These are phyloP conservation scores for Psephotus haematonotus DNA, from an alignment of 2,113 vertebrate species.

Conservation along the genomic window DNA sequence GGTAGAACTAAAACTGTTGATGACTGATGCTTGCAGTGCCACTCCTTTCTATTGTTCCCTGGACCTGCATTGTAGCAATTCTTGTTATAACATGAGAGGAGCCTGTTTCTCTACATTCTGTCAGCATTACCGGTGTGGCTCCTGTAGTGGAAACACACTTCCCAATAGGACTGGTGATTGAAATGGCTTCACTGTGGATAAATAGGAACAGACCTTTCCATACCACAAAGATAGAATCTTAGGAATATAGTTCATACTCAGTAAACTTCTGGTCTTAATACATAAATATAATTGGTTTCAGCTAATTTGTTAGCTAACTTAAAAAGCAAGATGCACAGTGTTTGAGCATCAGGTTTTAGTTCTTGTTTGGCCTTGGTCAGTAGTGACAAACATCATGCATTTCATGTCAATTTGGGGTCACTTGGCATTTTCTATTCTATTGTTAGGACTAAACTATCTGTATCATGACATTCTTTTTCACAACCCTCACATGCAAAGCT, in stretches of 20 bases:
- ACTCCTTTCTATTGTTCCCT: background rate
- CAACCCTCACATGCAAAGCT: background rate
- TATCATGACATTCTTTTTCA: background rate
- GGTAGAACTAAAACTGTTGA: background rate
- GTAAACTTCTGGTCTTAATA: conserved; percentile 5
- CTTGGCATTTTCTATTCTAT: background rate
- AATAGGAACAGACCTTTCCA: background rate
- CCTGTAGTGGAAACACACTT: background rate
- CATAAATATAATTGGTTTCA: background rate
- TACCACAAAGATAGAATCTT: background rate
- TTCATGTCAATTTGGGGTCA: background rate
- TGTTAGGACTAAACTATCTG: background rate
- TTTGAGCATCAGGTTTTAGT: background rate
- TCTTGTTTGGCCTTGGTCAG: background rate
- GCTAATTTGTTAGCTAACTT: conserved; percentile 29
- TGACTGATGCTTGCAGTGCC: background rate
- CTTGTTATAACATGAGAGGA: background rate
- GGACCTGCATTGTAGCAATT: background rate
- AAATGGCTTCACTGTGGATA: background rate
- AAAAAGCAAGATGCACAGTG: background rate
- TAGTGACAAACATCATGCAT: background rate
- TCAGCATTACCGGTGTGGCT: background rate
- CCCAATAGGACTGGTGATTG: background rate
- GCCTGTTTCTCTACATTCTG: background rate
- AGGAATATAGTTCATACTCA: background rate